phyloP scores from a whole-genome alignment of 2,888 invertebrate genomes.

The Chrysolina haemoptera region DNA sequence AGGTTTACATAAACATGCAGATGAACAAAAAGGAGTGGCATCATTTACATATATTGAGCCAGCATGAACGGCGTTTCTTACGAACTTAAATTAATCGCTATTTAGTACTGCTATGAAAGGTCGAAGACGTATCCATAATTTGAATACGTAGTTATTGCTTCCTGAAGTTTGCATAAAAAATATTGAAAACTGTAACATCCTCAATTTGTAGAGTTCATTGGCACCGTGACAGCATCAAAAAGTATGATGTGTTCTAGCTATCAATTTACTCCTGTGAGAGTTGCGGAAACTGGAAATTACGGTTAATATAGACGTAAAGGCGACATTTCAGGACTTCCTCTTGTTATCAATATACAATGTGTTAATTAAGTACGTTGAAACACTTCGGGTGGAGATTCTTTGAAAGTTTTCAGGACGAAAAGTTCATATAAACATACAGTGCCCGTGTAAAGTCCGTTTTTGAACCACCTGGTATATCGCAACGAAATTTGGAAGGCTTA shows the following conservation, averaged over 20 bases:
- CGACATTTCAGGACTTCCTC: too few species aligned
- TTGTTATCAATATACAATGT: too few species aligned
- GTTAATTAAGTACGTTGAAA: too few species aligned
- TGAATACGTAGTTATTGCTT: not conserved
- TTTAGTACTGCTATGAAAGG: not conserved
- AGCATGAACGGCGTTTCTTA: not conserved
- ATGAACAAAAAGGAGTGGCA: slow-evolving; percentile 17
- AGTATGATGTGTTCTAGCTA: not conserved
- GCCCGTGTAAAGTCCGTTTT: too few species aligned
- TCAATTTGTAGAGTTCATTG: not conserved
- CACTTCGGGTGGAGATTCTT: too few species aligned
- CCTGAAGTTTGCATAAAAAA: not conserved
- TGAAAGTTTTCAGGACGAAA: too few species aligned
- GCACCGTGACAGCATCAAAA: not conserved
- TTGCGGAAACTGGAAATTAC: not conserved
- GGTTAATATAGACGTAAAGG: not conserved
- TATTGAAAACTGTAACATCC: not conserved
- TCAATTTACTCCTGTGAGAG: not conserved
- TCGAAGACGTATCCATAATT: not conserved
- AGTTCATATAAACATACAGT: too few species aligned
- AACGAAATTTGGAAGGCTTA: too few species aligned
- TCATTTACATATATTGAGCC: slow-evolving; percentile 16
- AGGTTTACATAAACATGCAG: slow-evolving; percentile 15
- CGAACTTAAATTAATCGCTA: not conserved
- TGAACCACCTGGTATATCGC: too few species aligned